Conservation (phyloP, 1,140 invertebrate genomes). For the Philaenus spumarius region DNA sequence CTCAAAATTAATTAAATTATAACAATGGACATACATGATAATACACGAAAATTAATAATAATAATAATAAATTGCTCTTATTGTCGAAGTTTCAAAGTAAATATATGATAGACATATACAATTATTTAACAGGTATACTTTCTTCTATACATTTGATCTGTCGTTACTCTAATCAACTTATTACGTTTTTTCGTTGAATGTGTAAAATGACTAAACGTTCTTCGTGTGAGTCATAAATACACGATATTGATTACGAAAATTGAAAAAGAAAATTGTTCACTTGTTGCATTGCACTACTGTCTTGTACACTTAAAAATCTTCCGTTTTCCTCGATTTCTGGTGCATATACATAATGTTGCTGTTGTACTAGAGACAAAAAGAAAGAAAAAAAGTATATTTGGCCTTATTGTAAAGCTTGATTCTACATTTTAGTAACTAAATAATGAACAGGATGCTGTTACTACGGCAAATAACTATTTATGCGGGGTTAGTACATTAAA, state of each 20-base stretch:
- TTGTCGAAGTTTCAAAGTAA: conserved; percentile 13
- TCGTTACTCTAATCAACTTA: no score
- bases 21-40: no score
- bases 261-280: background rate
- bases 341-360: no score
- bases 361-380: background rate
- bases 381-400: background rate
- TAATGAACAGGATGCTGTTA: no score
- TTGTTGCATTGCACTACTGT: background rate
- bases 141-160: no score
- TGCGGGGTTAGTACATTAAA: no score
- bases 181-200: no score
- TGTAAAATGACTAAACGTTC: conserved; percentile 11
- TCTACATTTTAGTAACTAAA: background rate
- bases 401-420: conserved; percentile 8
- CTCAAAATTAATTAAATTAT: no score
- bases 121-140: no score
- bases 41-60: no score
- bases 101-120: background rate
- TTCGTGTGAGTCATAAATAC: conserved; percentile 6
- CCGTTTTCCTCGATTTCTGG: background rate
- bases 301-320: background rate
- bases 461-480: no score
- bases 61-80: background rate
- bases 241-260: no score